Percentiles rank a stretch among this genome's conserved stretches.
phyloP scores from a whole-genome alignment of 2,113 vertebrate genomes.

The Callipepla californica region DNA sequence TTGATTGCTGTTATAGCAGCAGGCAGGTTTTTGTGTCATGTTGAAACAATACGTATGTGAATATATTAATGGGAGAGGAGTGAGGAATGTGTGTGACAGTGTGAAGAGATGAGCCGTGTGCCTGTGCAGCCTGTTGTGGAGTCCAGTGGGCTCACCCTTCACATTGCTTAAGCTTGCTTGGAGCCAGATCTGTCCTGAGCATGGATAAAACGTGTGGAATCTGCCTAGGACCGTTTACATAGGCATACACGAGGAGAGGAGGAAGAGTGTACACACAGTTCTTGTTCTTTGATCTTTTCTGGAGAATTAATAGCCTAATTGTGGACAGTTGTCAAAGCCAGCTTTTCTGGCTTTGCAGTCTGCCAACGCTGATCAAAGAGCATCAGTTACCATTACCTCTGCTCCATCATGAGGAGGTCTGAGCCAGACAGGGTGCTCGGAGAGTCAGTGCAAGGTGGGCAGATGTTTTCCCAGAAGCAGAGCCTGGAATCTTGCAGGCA shows the following conservation, averaged over 20 bases:
- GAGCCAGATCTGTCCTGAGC: background rate
- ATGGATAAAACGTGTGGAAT: background rate
- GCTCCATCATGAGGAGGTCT: background rate
- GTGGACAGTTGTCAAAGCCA: background rate
- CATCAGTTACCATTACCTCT: background rate
- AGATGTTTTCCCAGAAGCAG: background rate
- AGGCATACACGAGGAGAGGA: background rate
- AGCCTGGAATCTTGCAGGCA: fast-evolving
- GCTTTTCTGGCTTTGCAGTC: background rate
- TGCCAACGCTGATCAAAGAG: background rate
- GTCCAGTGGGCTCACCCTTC: background rate
- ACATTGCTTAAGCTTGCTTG: background rate
- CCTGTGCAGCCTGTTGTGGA: background rate
- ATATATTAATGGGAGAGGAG: background rate
- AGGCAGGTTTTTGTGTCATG: fast-evolving
- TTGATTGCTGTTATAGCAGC: background rate
- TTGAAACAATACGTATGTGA: background rate
- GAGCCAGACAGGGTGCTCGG: background rate
- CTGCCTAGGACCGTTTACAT: background rate
- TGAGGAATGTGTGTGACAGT: background rate
- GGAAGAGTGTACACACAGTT: background rate
- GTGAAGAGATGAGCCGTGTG: background rate
- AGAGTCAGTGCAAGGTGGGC: background rate
- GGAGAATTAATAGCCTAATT: background rate
- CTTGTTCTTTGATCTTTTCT: fast-evolving